phyloP scores from a whole-genome alignment of 2,888 invertebrate species.

The Ochropleura plecta region DNA sequence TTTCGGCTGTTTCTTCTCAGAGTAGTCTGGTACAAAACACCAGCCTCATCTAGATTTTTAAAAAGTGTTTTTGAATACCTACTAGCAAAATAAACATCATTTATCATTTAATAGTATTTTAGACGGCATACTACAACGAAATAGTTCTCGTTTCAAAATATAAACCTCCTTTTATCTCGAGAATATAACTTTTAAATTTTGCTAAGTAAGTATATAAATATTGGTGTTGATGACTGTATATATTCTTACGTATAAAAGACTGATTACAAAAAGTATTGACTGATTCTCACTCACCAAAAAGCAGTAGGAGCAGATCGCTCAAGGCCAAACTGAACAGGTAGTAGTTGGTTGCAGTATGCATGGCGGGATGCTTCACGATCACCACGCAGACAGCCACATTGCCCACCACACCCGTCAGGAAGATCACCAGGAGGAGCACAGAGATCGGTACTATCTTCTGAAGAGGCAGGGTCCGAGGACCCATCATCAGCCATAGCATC shows the following conservation, averaged over 20 bases:
- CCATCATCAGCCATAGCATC: constrained; percentile 90
- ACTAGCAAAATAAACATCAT: too few relatives aligned
- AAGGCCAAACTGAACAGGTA: constrained; percentile 97
- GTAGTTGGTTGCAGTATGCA: constrained; percentile 98
- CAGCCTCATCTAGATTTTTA: too few relatives aligned
- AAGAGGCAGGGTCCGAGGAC: constrained; percentile 91
- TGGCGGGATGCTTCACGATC: constrained; percentile 94
- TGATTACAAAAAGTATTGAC: neutral
- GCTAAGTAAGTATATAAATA: too few relatives aligned
- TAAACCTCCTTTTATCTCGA: too few relatives aligned
- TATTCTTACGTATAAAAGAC: neutral
- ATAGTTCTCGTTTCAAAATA: too few relatives aligned
- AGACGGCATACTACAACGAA: too few relatives aligned
- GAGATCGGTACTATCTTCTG: constrained; percentile 91
- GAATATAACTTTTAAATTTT: too few relatives aligned
- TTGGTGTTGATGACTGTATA: neutral
- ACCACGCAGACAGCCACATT: constrained; percentile 96
- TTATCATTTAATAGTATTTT: too few relatives aligned
- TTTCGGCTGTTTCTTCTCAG: too few relatives aligned
- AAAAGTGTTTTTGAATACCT: too few relatives aligned
- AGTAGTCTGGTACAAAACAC: too few relatives aligned
- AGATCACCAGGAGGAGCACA: constrained; percentile 93
- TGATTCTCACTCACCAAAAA: constrained; percentile 91
- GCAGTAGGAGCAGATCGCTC: constrained; percentile 95
- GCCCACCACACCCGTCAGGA: constrained; percentile 95